A percentile compares a stretch with the other conserved stretches of the same genome.
These are phyloP conservation scores for Apodemus speciosus DNA, from an alignment of 2,113 vertebrate genomes.

Conservation along the genomic window DNA sequence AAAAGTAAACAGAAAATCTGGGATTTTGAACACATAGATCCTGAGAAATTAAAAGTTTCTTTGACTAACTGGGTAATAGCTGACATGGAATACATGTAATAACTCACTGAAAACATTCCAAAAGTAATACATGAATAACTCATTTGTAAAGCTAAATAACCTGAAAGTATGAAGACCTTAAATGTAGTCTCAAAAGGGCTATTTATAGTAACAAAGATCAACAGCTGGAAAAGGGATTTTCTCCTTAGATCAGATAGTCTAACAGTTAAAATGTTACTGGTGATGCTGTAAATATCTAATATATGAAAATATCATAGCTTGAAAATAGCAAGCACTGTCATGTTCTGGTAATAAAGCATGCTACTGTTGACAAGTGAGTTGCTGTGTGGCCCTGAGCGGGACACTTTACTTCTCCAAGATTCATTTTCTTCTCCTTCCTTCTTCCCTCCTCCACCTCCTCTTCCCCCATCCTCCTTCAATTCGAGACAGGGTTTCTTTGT, in stretches of 20 bases:
- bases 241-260: slow-evolving; percentile 3
- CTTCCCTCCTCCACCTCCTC: background rate
- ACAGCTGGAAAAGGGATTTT: slow-evolving; percentile 6
- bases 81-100: background rate
- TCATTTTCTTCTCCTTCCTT: background rate
- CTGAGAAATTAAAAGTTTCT: slow-evolving; percentile 39
- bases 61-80: background rate
- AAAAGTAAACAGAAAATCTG: background rate
- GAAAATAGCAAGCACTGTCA: slow-evolving; percentile 22
- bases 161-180: slow-evolving; percentile 53
- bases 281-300: slow-evolving; percentile 35
- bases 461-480: background rate
- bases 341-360: slow-evolving; percentile 38
- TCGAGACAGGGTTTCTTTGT: background rate
- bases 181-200: slow-evolving; percentile 30
- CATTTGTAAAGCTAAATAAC: slow-evolving; percentile 59
- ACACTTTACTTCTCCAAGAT: slow-evolving; percentile 53
- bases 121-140: slow-evolving; percentile 47
- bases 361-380: background rate
- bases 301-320: slow-evolving; percentile 52
- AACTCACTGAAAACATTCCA: slow-evolving; percentile 50
- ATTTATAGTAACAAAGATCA: slow-evolving; percentile 53
- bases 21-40: slow-evolving; percentile 16
- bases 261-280: background rate
- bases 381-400: background rate